Percentiles rank a stretch among this genome's conserved stretches.
phyloP scores from a whole-genome alignment of 2,888 invertebrate genomes.

The Tetropium fuscum region DNA sequence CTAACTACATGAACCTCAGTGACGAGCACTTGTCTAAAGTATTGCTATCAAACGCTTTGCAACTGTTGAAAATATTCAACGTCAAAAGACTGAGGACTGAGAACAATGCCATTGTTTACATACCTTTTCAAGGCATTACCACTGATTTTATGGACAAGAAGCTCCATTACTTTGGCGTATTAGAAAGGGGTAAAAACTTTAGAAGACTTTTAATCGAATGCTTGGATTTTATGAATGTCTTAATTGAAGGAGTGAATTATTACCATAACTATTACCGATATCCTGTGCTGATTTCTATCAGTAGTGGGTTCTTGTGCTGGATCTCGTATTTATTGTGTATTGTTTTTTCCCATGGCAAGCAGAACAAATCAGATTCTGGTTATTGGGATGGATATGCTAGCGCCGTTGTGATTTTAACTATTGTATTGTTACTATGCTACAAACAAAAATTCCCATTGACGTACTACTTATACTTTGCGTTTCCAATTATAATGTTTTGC shows the following conservation, averaged over 20 bases:
- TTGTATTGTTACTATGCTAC: slow-evolving; percentile 37
- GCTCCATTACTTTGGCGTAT: slow-evolving; percentile 30
- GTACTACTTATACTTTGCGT: slow-evolving; percentile 53
- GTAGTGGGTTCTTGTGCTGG: slow-evolving; percentile 53
- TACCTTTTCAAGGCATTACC: slow-evolving; percentile 45
- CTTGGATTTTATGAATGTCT: slow-evolving; percentile 32
- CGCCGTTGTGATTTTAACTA: neutral
- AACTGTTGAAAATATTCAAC: slow-evolving; percentile 80
- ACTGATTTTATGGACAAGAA: slow-evolving; percentile 29
- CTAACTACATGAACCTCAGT: slow-evolving; percentile 69
- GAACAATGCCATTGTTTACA: slow-evolving; percentile 59
- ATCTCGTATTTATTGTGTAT: slow-evolving; percentile 43
- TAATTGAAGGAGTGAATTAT: slow-evolving; percentile 52
- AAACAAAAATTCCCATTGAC: slow-evolving; percentile 45
- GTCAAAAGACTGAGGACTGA: slow-evolving; percentile 74
- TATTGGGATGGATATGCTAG: slow-evolving; percentile 18
- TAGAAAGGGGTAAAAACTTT: slow-evolving; percentile 29
- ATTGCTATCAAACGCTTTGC: slow-evolving; percentile 80
- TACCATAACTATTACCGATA: slow-evolving; percentile 55
- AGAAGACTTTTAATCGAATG: slow-evolving; percentile 33
- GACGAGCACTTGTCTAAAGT: slow-evolving; percentile 74
- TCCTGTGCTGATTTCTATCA: slow-evolving; percentile 48
- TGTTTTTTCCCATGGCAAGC: slow-evolving; percentile 23
- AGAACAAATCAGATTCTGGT: neutral
- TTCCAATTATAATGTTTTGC: slow-evolving; percentile 47